These are phyloP conservation scores for Ooceraea biroi DNA, from an alignment of 1,140 invertebrate genomes.

Conservation along the genomic window DNA sequence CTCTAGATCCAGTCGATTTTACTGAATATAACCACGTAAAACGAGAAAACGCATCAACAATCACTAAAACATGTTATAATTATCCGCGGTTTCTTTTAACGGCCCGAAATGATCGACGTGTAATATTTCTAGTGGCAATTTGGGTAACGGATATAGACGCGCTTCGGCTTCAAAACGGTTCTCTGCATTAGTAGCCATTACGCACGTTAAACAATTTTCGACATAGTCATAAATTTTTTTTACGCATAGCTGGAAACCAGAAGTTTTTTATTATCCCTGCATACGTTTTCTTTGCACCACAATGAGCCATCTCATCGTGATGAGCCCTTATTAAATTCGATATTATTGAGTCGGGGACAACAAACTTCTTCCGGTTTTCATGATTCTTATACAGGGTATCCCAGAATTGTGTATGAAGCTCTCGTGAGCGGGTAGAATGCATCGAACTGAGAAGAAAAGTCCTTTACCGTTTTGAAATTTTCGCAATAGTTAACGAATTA, in stretches of 20 bases:
- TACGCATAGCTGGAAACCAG: conserved; percentile 6
- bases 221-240: not conserved
- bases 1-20: not conserved
- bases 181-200: not conserved
- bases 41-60: not conserved
- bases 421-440: too few relatives aligned
- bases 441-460: too few relatives aligned
- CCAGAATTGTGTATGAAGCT: too few relatives aligned
- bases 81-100: not conserved
- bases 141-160: not conserved
- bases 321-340: not conserved
- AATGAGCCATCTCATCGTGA: not conserved
- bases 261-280: not conserved
- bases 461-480: too few relatives aligned
- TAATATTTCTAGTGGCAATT: not conserved
- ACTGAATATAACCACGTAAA: not conserved
- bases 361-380: not conserved
- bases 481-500: too few relatives aligned
- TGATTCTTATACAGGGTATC: too few relatives aligned
- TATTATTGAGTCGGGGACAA: not conserved
- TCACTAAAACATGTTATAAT: not conserved
- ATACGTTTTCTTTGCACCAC: not conserved
- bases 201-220: not conserved
- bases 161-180: not conserved
- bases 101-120: not conserved